A percentile compares a stretch with the other conserved stretches of the same genome.
phyloP scores from a whole-genome alignment of 2,888 invertebrate genomes.

The Plusia festucae region DNA sequence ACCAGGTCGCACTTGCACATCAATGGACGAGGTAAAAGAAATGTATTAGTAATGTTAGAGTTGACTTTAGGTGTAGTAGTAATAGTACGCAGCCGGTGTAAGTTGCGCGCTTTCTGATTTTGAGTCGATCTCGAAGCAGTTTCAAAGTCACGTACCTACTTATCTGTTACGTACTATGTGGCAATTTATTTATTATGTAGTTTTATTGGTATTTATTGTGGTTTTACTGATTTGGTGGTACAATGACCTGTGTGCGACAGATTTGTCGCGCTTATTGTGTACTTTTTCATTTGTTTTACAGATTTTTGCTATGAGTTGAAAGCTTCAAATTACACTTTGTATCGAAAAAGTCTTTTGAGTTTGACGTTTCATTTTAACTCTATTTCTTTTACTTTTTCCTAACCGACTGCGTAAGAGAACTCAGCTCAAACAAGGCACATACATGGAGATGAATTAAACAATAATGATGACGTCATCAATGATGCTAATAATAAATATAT shows the following conservation, averaged over 20 bases:
- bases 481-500: background rate
- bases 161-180: constrained; percentile 79
- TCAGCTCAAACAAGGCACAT: background rate
- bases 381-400: background rate
- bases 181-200: constrained; percentile 80
- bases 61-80: constrained; percentile 43
- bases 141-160: constrained; percentile 84
- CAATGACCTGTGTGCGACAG: constrained; percentile 26
- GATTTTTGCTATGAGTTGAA: background rate
- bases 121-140: constrained; percentile 74
- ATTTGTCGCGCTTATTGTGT: constrained; percentile 10
- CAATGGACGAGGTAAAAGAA: constrained; percentile 62
- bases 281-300: background rate
- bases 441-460: background rate
- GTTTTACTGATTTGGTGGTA: constrained; percentile 41
- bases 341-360: too few species aligned
- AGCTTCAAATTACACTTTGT: background rate
- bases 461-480: background rate
- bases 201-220: constrained; percentile 65
- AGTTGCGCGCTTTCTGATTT: constrained; percentile 88
- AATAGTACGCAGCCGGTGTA: constrained; percentile 62
- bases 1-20: constrained; percentile 10
- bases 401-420: background rate
- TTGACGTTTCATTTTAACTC: too few species aligned
- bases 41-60: constrained; percentile 28